phyloP scores from a whole-genome alignment of 2,113 vertebrate species.

The Osmerus eperlanus region DNA sequence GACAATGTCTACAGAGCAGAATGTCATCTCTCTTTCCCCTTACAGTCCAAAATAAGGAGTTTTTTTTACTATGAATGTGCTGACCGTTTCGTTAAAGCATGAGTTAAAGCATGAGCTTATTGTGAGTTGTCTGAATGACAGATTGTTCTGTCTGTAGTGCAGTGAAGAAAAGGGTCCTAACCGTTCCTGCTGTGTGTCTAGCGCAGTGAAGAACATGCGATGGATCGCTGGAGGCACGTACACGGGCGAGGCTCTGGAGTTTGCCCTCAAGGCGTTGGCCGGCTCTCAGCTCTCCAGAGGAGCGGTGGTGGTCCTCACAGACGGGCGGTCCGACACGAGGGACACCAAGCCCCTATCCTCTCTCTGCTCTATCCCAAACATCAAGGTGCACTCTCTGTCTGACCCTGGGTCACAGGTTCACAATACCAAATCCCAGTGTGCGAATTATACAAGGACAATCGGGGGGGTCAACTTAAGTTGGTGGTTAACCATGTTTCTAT shows the following conservation, averaged over 20 bases:
- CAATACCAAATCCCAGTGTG: no score
- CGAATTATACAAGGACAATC: no score
- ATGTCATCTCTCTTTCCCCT: background rate
- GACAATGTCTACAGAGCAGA: background rate
- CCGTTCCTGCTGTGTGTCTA: constrained; percentile 2
- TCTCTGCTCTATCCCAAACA: constrained; percentile 38
- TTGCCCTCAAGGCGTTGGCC: constrained; percentile 27
- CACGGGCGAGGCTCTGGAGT: constrained; percentile 46
- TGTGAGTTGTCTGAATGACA: background rate
- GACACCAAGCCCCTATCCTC: constrained; percentile 43
- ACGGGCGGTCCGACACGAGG: constrained; percentile 41
- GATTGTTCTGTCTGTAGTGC: constrained; percentile 10
- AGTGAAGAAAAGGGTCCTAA: constrained; percentile 22
- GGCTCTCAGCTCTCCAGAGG: constrained; percentile 36
- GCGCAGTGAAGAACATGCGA: constrained; percentile 41
- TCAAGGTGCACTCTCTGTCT: constrained; percentile 24
- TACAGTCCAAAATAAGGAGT: no score
- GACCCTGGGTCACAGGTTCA: no score
- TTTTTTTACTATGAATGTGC: no score
- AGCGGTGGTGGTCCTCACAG: constrained; percentile 41
- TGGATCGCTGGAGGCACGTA: constrained; percentile 50
- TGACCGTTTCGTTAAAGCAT: no score
- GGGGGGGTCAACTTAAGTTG: no score
- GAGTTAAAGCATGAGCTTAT: no score
- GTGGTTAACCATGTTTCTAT: no score